phyloP scores from a whole-genome alignment of 2,888 invertebrate species.

The Steromphala cineraria region DNA sequence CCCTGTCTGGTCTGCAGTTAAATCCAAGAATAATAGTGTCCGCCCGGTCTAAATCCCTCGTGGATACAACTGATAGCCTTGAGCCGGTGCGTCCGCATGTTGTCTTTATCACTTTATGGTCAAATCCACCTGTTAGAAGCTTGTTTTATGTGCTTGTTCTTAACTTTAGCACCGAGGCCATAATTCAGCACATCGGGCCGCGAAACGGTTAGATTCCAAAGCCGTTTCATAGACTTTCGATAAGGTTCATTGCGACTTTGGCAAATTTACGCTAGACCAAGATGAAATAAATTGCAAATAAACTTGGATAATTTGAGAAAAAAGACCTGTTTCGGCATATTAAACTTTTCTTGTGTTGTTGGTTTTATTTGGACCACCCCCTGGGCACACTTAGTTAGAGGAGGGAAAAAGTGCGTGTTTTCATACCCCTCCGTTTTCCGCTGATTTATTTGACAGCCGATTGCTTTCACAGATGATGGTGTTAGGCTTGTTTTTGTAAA shows the following conservation, averaged over 20 bases:
- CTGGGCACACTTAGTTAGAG: not conserved
- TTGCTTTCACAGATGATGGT: not conserved
- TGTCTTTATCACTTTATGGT: not conserved
- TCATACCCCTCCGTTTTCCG: not conserved
- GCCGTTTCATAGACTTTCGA: not conserved
- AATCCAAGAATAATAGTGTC: conserved; percentile 17
- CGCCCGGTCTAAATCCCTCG: conserved; percentile 7
- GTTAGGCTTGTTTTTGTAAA: conserved; percentile 5
- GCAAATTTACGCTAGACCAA: conserved; percentile 1
- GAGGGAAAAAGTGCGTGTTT: conserved; percentile 13
- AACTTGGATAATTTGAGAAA: not conserved
- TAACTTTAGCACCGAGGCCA: not conserved
- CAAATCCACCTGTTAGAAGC: conserved; percentile 5
- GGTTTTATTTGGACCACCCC: not conserved
- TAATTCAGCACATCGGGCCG: not conserved
- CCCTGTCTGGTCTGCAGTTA: not conserved
- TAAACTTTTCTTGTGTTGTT: conserved; percentile 5
- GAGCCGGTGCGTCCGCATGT: not conserved
- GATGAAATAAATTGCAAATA: conserved; percentile 8
- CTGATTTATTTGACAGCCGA: conserved; percentile 15
- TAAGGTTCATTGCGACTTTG: conserved; percentile 2
- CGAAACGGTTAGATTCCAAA: not conserved
- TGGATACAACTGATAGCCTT: conserved; percentile 11
- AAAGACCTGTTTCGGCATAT: conserved; percentile 15
- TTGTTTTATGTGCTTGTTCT: conserved; percentile 10